Evolutionary conservation across 2,888 invertebrate species (phyloP).

Genomic region (Patella ulyssiponensis): DNA sequence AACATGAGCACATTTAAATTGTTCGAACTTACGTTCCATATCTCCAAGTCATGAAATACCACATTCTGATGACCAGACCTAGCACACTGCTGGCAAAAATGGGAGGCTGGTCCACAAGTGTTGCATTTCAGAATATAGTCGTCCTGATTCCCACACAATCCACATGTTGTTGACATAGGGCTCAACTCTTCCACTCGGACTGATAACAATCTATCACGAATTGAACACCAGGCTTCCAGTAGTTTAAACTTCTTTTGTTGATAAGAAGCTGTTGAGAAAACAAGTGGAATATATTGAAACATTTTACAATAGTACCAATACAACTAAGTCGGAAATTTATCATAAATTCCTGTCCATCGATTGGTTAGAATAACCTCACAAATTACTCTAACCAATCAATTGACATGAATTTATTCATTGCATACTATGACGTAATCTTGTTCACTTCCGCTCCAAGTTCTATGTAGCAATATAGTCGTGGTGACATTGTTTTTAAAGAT

Average conservation of each 20-base stretch:
- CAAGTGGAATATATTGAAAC: too few species aligned
- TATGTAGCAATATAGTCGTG: too few species aligned
- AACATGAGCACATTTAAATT: neutral
- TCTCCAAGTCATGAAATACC: neutral
- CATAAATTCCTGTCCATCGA: too few species aligned
- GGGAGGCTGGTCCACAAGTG: neutral
- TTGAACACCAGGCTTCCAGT: neutral
- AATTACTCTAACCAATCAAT: too few species aligned
- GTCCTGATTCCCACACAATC: neutral
- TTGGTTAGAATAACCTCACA: too few species aligned
- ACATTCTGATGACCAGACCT: neutral
- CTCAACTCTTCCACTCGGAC: neutral
- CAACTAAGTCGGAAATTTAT: too few species aligned
- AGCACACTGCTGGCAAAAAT: neutral
- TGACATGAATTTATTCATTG: too few species aligned
- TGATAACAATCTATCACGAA: neutral
- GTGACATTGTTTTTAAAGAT: too few species aligned
- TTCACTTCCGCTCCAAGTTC: too few species aligned
- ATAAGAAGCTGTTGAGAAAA: too few species aligned
- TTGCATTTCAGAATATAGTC: neutral
- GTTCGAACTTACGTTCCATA: conserved; percentile 3
- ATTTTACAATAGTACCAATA: too few species aligned
- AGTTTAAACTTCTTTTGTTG: neutral
- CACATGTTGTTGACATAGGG: conserved; percentile 1
- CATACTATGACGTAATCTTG: too few species aligned